Percentiles rank a stretch among this genome's conserved stretches.
These are phyloP conservation scores for Eupristina koningsbergeri DNA, from an alignment of 1,140 invertebrate genomes.

Conservation along the genomic window DNA sequence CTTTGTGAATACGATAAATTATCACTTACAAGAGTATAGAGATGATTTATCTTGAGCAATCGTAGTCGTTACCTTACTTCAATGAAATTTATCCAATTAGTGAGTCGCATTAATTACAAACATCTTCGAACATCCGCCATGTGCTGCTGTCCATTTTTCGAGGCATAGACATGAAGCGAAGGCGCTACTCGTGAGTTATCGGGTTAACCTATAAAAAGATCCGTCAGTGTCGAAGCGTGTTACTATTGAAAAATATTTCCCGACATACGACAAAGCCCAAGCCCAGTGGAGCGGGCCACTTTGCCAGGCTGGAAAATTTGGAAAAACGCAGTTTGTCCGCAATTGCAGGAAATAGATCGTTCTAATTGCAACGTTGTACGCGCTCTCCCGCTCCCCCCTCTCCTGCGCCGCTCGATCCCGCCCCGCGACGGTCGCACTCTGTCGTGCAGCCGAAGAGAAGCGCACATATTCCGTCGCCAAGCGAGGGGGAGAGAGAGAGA, in stretches of 20 bases:
- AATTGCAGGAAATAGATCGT: conserved; percentile 48
- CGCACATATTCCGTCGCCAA: not conserved
- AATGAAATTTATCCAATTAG: not conserved
- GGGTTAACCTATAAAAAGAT: not conserved
- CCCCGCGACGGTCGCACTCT: not conserved
- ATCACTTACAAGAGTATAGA: no score
- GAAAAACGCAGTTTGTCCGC: conserved; percentile 29
- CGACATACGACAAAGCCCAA: not conserved
- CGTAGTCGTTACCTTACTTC: not conserved
- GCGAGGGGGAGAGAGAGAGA: no score
- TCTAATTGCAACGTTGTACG: conserved; percentile 49
- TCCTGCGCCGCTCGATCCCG: no score
- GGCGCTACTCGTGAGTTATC: not conserved
- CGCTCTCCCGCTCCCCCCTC: not conserved
- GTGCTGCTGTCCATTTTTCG: not conserved
- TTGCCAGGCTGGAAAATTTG: no score
- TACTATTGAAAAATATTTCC: not conserved
- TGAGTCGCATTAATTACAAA: not conserved
- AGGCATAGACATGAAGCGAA: not conserved
- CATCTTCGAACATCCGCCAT: not conserved
- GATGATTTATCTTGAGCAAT: not conserved
- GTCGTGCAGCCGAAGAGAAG: not conserved
- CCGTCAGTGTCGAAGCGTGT: not conserved
- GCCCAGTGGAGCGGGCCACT: no score
- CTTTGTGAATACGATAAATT: no score